Percentiles rank a stretch among this genome's conserved stretches.
Evolutionary conservation across 2,113 vertebrate species (phyloP).

Genomic region (human): GRCh38 chr3:37107501-37108000

Average conservation of each 20-base stretch:
- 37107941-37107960: not conserved
- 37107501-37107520: not conserved
- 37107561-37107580: not conserved
- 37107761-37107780: not conserved
- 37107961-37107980: not conserved
- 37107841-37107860: not conserved
- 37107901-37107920: constrained; percentile 12
- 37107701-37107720: not conserved
- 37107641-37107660: not conserved
- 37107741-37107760: not conserved
- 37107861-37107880: constrained; percentile 1
- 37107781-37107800: not conserved
- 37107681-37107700: not conserved
- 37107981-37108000: not conserved
- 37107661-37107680: not conserved
- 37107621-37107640: not conserved
- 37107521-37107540: not conserved
- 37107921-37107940: not conserved
- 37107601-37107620: not conserved
- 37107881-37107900: not conserved
- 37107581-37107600: constrained; percentile 3
- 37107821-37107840: not conserved
- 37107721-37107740: not conserved
- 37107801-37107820: not conserved
- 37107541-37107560: not conserved